Evolutionary conservation across 2,113 vertebrate genomes (phyloP).

Genomic region (Stomatorhinus ivindoensis): DNA sequence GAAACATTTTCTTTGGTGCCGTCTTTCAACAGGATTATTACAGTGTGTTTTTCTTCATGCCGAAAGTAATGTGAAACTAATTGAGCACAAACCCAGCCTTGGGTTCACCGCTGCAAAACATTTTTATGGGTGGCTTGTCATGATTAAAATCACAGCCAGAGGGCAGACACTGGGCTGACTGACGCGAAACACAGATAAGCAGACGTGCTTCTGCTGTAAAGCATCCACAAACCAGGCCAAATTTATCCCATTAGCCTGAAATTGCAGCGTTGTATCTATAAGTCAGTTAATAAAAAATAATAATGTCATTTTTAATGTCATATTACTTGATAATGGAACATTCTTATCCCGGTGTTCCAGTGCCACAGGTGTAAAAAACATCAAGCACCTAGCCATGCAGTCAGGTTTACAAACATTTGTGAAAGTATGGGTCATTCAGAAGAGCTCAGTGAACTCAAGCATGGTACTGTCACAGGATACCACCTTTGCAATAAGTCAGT

Average conservation of each 20-base stretch:
- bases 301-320: neutral
- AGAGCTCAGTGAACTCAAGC: no score
- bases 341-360: neutral
- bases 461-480: no score
- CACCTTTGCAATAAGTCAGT: no score
- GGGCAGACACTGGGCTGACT: neutral
- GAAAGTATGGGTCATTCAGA: no score
- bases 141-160: neutral
- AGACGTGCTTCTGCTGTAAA: neutral
- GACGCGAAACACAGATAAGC: neutral
- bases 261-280: neutral
- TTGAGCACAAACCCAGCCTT: constrained; percentile 6
- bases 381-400: no score
- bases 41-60: constrained; percentile 1
- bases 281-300: neutral
- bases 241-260: neutral
- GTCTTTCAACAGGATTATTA: constrained; percentile 19
- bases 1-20: constrained; percentile 19
- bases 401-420: no score
- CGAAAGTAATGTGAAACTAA: constrained; percentile 22
- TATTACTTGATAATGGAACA: neutral
- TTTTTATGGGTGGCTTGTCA: neutral
- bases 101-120: neutral
- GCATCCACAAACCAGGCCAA: neutral
- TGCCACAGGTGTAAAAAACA: no score